Conservation (phyloP, 92 coral and sea anemone genomes). For the Meandrina meandrites region DNA sequence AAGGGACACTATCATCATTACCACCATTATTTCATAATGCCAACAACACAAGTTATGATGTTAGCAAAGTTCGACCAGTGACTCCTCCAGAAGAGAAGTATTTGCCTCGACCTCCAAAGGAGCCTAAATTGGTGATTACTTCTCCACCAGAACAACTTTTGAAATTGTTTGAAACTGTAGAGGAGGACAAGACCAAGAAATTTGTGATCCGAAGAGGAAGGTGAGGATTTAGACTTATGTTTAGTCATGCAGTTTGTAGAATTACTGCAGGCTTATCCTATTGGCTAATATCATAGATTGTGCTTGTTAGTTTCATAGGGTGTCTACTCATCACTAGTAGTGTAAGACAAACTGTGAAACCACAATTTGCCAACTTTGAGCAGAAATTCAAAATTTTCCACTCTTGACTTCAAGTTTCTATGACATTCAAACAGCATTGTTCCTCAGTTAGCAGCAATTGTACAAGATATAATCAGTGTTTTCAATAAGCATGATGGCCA, state of each 20-base stretch:
- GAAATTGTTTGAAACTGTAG: constrained; percentile 90
- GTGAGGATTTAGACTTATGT: constrained; percentile 49
- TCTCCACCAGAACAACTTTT: constrained; percentile 85
- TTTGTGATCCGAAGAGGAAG: constrained; percentile 95
- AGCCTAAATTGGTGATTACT: constrained; percentile 73
- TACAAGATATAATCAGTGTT: no score
- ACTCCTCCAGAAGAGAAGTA: constrained; percentile 94
- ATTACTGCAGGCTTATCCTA: neutral
- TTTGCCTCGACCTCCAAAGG: constrained; percentile 91
- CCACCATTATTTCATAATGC: constrained; percentile 93
- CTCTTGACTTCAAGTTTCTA: neutral
- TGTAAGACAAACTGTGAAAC: neutral
- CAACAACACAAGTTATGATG: constrained; percentile 91
- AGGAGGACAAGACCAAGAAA: constrained; percentile 88
- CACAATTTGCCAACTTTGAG: neutral
- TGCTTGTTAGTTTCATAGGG: neutral
- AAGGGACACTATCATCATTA: constrained; percentile 75
- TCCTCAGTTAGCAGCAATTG: neutral
- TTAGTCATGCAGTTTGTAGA: neutral
- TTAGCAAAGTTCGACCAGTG: constrained; percentile 82
- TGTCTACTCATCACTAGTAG: neutral
- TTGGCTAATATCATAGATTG: neutral
- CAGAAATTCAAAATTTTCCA: neutral
- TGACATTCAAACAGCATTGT: neutral
- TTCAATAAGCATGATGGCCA: no score